phyloP scores from a whole-genome alignment of 1,140 invertebrate genomes.

The Drosophila santomea region DNA sequence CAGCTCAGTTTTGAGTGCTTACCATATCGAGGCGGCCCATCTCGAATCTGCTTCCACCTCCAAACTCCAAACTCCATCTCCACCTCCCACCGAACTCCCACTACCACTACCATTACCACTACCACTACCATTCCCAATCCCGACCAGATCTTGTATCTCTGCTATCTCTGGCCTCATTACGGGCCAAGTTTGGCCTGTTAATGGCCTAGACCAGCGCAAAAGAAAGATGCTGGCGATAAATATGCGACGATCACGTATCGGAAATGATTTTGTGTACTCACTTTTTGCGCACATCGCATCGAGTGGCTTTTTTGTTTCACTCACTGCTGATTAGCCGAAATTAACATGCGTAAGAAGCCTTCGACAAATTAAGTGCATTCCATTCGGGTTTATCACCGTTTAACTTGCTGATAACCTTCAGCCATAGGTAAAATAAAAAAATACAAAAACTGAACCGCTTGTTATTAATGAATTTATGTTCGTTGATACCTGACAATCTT shows the following conservation, averaged over 20 bases:
- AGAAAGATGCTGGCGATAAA: conserved; percentile 70
- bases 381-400: conserved; percentile 60
- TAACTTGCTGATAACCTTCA: conserved; percentile 52
- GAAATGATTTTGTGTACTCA: conserved; percentile 36
- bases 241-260: conserved; percentile 79
- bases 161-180: conserved; percentile 78
- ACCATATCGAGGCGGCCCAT: conserved; percentile 72
- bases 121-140: neutral
- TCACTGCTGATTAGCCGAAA: conserved; percentile 29
- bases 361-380: conserved; percentile 59
- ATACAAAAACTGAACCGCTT: conserved; percentile 15
- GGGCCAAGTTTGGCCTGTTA: conserved; percentile 59
- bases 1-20: conserved; percentile 77
- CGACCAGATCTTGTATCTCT: conserved; percentile 64
- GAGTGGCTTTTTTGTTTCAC: neutral
- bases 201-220: conserved; percentile 53
- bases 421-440: neutral
- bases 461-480: conserved; percentile 76
- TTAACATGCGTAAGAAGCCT: conserved; percentile 61
- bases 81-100: conserved; percentile 20
- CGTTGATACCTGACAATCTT: conserved; percentile 38
- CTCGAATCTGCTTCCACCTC: conserved; percentile 11
- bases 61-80: neutral
- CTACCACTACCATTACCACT: conserved; percentile 1
- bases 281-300: conserved; percentile 16